phyloP scores from a whole-genome alignment of 2,888 invertebrate species.

The Heliconius aoede region DNA sequence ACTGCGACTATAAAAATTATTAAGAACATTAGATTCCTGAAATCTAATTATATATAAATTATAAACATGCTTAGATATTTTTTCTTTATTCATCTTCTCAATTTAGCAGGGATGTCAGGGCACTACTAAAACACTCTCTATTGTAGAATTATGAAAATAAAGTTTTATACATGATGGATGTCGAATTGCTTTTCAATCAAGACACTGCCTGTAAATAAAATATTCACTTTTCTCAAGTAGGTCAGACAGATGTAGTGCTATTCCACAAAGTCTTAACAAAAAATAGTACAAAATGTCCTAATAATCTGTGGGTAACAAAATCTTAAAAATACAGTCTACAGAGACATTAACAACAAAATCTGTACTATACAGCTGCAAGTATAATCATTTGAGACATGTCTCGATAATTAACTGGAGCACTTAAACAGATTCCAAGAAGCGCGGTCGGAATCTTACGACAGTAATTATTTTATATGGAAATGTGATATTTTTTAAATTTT shows the following conservation, averaged over 20 bases:
- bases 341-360: neutral
- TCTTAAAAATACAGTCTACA: neutral
- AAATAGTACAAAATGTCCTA: neutral
- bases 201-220: no score
- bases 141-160: no score
- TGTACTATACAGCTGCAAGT: neutral
- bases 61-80: no score
- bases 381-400: neutral
- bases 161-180: no score
- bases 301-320: neutral
- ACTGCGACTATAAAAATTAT: neutral
- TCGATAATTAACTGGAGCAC: constrained; percentile 1
- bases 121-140: no score
- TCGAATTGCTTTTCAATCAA: no score
- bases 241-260: no score
- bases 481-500: neutral
- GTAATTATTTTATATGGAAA: neutral
- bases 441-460: neutral
- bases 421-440: neutral
- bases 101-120: no score
- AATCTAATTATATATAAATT: no score
- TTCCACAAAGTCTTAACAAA: neutral
- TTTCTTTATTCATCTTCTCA: no score
- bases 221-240: no score
- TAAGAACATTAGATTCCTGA: no score